Evolutionary conservation across 2,888 invertebrate species (phyloP), one percentile per base, ranked within the genome.

Genomic region (Drosophila flavopinicola): DNA sequence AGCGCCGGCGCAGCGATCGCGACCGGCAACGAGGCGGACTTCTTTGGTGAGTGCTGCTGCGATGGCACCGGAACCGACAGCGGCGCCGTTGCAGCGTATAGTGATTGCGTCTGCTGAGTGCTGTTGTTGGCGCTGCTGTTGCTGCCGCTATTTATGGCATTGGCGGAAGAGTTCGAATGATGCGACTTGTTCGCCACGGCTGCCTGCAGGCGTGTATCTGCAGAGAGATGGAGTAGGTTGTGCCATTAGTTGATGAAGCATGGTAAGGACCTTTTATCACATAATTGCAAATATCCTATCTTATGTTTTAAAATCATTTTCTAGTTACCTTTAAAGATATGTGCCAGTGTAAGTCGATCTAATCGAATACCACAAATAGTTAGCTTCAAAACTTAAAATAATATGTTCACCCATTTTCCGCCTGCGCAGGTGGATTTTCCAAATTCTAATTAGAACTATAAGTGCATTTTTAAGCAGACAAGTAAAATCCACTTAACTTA

Each of bases 11-110:
- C 66, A 2, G 84, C 72, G 3, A 87, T 75, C 27, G 89, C 64
- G 42, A 88, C 74, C 37, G 91, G 91, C 78, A 91, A 75, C 30
- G 91, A 91, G 51, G 75, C 73, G 49, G 90, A 90, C 78, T 90
- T 90, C 77, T 90, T 91, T 86, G 90, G 90, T 68, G 91, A 90
- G 41, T 78, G 78, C 23, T 85, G 84, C 33, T 79, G 78, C 23
- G 75, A 39, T n/a, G 66, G 52, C 42, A 70, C 57, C 6, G 82
- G 69, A 32, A 82, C 72, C 10, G 78, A 44, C n/a, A 69, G 37
- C 24, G 86, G 74, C 11, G 80, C 37, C 5, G 85, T 63, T 25
- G 60, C 51, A 59, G 51, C 48, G 49, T 58, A 70, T 20, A 61
- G 10, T 10, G 69, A 42, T 24, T 74, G 75, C 11, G 72, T 44